Evolutionary conservation across 2,113 vertebrate species (phyloP).

Genomic region (Hydropotes inermis): DNA sequence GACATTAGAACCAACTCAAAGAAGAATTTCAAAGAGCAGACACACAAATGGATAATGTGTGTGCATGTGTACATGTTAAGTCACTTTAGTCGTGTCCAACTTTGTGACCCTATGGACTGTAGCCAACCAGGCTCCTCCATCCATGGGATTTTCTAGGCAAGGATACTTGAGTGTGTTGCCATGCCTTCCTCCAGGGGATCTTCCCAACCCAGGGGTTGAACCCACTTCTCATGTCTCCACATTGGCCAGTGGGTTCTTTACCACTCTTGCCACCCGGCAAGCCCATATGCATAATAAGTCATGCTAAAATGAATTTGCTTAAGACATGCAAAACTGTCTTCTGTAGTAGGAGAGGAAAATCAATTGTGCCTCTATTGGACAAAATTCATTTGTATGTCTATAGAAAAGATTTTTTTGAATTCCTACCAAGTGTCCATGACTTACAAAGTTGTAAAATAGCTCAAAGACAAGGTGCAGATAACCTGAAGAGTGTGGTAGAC

Average conservation of each 20-base stretch:
- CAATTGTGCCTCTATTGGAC: neutral
- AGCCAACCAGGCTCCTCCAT: neutral
- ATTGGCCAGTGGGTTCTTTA: neutral
- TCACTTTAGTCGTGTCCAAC: neutral
- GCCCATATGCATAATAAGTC: neutral
- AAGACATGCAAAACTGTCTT: neutral
- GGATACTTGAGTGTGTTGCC: neutral
- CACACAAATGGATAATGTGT: neutral
- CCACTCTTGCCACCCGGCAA: neutral
- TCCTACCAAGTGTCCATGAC: neutral
- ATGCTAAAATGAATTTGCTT: neutral
- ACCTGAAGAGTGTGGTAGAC: neutral
- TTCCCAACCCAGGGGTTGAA: neutral
- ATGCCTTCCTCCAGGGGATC: neutral
- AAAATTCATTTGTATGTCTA: neutral
- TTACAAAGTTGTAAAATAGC: neutral
- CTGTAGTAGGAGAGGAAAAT: neutral
- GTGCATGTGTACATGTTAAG: rapidly evolving
- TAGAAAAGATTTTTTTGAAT: neutral
- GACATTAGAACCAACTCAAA: neutral
- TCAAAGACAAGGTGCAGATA: neutral
- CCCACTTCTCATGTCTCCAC: neutral
- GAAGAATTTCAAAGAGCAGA: neutral
- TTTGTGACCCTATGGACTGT: neutral
- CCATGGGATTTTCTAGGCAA: neutral